Conservation (phyloP, 2,113 vertebrate species). For the Catharus minimus region DNA sequence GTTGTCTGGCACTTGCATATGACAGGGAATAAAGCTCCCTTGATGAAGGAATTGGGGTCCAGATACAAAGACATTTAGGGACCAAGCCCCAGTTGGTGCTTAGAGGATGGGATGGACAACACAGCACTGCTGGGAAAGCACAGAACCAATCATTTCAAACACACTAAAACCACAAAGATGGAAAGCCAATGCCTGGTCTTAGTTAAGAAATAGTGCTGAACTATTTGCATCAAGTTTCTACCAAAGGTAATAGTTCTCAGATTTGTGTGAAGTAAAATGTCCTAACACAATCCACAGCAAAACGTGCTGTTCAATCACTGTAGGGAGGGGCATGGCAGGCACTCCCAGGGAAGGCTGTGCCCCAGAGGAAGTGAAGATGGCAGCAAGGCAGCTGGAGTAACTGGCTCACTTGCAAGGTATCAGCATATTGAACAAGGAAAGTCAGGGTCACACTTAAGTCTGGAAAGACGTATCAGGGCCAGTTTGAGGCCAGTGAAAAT, state of each 20-base stretch:
- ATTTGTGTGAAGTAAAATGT: not conserved
- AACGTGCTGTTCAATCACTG: fast-evolving
- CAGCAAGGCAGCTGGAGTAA: not conserved
- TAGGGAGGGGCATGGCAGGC: not conserved
- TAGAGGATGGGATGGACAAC: not conserved
- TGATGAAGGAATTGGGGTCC: not conserved
- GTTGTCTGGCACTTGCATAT: not conserved
- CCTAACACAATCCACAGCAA: not conserved
- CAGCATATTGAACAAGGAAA: not conserved
- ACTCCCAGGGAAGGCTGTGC: not conserved
- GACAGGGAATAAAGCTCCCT: not conserved
- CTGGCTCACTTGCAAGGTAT: not conserved
- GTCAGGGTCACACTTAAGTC: not conserved
- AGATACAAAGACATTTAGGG: not conserved
- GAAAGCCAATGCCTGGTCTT: not conserved
- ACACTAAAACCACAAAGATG: not conserved
- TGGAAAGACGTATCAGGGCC: not conserved
- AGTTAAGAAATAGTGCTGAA: not conserved
- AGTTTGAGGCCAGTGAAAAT: not conserved
- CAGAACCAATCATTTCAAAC: not conserved
- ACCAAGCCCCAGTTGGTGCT: not conserved
- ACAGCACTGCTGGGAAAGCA: not conserved
- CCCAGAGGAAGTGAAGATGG: fast-evolving
- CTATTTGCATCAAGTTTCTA: not conserved
- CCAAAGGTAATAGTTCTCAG: not conserved